These are phyloP conservation scores for Lerista edwardsae DNA, from an alignment of 2,797 vertebrate species.

Conservation along the genomic window DNA sequence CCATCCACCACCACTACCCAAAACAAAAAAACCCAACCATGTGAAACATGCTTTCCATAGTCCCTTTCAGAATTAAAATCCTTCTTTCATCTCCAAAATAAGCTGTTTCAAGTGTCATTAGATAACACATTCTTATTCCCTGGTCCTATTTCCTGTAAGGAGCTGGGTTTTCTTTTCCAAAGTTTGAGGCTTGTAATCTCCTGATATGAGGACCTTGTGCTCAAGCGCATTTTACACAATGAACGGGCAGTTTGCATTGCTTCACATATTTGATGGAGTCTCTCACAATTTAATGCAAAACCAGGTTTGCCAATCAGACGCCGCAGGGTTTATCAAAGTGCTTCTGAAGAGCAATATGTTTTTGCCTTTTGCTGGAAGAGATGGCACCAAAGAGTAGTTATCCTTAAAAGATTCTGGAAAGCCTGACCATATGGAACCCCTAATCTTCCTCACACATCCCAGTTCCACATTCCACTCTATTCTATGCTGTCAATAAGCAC, in stretches of 20 bases:
- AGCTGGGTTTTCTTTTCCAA: not conserved
- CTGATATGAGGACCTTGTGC: not conserved
- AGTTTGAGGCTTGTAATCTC: slow-evolving; percentile 12
- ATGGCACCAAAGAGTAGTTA: slow-evolving; percentile 21
- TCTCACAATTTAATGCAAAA: slow-evolving; percentile 23
- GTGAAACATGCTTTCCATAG: not conserved
- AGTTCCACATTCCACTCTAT: not conserved
- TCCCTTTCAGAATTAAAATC: not conserved
- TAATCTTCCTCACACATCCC: slow-evolving; percentile 2
- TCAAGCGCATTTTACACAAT: slow-evolving; percentile 4
- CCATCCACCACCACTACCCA: too few relatives aligned
- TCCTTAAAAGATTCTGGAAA: slow-evolving; percentile 23
- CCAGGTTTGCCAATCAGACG: not conserved
- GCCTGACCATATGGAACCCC: not conserved
- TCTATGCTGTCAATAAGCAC: slow-evolving; percentile 29
- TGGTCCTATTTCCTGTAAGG: not conserved
- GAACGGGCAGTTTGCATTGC: not conserved
- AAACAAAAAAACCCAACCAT: too few relatives aligned
- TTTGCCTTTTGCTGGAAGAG: slow-evolving; percentile 22
- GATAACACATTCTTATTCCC: not conserved
- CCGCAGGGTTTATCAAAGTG: not conserved
- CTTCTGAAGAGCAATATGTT: slow-evolving; percentile 1
- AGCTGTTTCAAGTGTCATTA: not conserved
- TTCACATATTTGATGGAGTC: slow-evolving; percentile 1
- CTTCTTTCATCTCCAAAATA: not conserved